Evolutionary conservation across 1,140 invertebrate species (phyloP).

Genomic region (Rhopalosiphum maidis): DNA sequence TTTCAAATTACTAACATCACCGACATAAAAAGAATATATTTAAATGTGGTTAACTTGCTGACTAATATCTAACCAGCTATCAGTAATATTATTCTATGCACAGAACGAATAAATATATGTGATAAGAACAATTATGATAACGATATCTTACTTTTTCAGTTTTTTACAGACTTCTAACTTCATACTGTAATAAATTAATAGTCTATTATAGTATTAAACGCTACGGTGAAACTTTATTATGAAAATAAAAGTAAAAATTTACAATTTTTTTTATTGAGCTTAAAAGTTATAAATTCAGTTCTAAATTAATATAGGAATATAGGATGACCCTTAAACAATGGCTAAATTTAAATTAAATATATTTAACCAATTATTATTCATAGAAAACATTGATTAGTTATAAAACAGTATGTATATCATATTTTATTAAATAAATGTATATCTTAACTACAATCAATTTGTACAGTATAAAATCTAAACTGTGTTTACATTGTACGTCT

Average conservation of each 20-base stretch:
- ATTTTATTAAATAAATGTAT: background rate
- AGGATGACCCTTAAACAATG: background rate
- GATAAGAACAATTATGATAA: background rate
- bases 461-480: background rate
- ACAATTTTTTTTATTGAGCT: background rate
- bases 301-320: background rate
- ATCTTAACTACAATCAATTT: constrained; percentile 9
- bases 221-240: background rate
- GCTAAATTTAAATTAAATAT: background rate
- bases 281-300: background rate
- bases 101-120: background rate
- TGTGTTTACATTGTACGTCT: background rate
- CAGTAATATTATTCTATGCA: too few species aligned
- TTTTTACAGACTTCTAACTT: background rate
- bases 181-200: background rate
- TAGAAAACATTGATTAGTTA: background rate
- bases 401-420: background rate
- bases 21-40: too few species aligned
- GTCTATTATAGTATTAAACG: background rate
- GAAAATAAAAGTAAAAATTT: background rate
- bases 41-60: too few species aligned
- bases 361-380: constrained; percentile 9
- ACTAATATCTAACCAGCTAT: too few species aligned
- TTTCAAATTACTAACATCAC: too few species aligned
- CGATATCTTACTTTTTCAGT: background rate